A percentile compares a stretch with the other conserved stretches of the same genome.
Evolutionary conservation across 2,888 invertebrate genomes (phyloP).

Genomic region (Pterostichus niger): DNA sequence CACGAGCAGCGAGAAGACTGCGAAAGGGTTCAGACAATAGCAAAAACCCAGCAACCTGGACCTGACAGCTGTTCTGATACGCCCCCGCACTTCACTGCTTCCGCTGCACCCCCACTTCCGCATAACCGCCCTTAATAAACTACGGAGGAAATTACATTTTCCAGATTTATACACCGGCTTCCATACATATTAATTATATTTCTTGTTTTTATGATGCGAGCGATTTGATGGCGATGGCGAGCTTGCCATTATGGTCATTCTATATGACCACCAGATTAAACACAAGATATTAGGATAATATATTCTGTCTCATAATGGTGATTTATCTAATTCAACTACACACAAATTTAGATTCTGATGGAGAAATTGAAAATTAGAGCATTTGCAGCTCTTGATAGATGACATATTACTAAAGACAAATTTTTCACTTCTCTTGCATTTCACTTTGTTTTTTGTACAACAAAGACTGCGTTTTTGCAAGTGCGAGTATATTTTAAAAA

Average conservation of each 20-base stretch:
- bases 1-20: slow-evolving; percentile 3
- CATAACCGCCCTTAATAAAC: slow-evolving; percentile 40
- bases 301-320: too few species aligned
- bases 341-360: too few species aligned
- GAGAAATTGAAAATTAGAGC: too few species aligned
- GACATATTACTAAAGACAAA: too few species aligned
- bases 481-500: too few species aligned
- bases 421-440: too few species aligned
- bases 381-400: too few species aligned
- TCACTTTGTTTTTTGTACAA: too few species aligned
- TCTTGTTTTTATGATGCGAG: slow-evolving; percentile 27
- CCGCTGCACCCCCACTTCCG: slow-evolving; percentile 43
- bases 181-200: slow-evolving; percentile 56
- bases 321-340: too few species aligned
- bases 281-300: too few species aligned
- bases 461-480: too few species aligned
- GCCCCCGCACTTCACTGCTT: slow-evolving; percentile 30
- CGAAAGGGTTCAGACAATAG: slow-evolving; percentile 51
- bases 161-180: slow-evolving; percentile 50
- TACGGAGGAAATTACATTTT: slow-evolving; percentile 57
- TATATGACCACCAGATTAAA: too few species aligned
- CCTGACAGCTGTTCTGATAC: slow-evolving; percentile 63
- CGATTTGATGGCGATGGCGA: not conserved
- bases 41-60: slow-evolving; percentile 61
- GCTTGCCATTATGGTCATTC: not conserved